Evolutionary conservation across 2,113 vertebrate genomes (phyloP).

Genomic region (Leptobrachium ailaonicum): DNA sequence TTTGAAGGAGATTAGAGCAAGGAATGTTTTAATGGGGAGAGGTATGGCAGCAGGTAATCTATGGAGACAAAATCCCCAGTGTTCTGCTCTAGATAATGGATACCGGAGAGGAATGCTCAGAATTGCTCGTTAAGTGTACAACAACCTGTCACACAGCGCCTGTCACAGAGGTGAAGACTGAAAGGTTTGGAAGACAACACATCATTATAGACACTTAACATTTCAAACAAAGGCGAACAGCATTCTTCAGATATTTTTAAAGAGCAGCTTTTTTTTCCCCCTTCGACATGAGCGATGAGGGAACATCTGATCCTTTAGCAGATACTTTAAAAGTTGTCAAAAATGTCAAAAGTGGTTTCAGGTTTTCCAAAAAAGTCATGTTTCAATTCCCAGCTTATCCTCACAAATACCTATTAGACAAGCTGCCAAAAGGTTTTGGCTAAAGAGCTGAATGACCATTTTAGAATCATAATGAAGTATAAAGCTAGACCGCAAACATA

Average conservation of each 20-base stretch:
- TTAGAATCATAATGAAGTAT: too few relatives aligned
- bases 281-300: constrained; percentile 24
- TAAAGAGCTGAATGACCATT: too few relatives aligned
- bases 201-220: constrained; percentile 25
- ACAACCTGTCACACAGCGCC: constrained; percentile 7
- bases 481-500: too few relatives aligned
- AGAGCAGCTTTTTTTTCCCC: constrained; percentile 14
- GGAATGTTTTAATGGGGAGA: neutral
- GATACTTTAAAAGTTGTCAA: neutral
- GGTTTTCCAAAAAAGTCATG: too few relatives aligned
- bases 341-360: neutral
- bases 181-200: constrained; percentile 14
- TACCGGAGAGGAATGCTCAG: neutral
- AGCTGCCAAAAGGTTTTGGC: too few relatives aligned
- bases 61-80: neutral
- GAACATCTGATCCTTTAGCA: neutral
- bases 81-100: neutral
- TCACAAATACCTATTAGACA: too few relatives aligned
- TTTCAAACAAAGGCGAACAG: constrained; percentile 21
- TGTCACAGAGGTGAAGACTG: constrained; percentile 14
- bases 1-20: neutral
- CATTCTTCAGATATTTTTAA: constrained; percentile 3
- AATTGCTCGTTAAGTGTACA: neutral
- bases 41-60: neutral
- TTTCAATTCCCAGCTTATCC: too few relatives aligned